These are phyloP conservation scores for Pica pica DNA, from an alignment of 2,113 vertebrate genomes.

Conservation along the genomic window DNA sequence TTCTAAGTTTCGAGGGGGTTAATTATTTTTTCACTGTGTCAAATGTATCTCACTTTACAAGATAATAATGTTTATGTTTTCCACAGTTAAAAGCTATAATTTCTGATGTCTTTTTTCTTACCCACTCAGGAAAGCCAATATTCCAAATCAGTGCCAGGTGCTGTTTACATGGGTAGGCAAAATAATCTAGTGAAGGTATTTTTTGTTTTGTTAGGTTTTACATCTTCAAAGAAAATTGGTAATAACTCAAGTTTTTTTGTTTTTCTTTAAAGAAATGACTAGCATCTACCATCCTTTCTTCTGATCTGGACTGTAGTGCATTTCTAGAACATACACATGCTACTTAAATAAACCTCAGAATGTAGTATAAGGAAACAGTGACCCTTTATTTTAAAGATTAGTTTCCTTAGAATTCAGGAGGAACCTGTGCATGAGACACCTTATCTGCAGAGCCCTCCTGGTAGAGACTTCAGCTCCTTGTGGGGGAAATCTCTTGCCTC, in stretches of 20 bases:
- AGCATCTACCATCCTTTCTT: neutral
- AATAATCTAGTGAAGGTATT: neutral
- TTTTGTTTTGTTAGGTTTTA: slow-evolving; percentile 26
- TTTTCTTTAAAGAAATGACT: neutral
- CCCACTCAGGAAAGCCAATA: neutral
- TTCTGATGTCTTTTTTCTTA: neutral
- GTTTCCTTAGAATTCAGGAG: neutral
- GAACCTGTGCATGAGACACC: neutral
- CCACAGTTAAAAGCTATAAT: neutral
- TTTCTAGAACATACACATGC: neutral
- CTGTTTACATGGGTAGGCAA: neutral
- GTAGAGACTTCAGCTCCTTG: neutral
- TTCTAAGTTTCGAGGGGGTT: neutral
- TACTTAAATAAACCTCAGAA: neutral
- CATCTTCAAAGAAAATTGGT: slow-evolving; percentile 27
- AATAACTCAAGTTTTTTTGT: neutral
- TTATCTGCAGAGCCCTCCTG: neutral
- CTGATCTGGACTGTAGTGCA: neutral
- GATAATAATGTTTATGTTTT: neutral
- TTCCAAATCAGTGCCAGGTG: neutral
- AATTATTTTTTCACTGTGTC: neutral
- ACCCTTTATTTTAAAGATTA: neutral
- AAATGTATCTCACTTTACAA: neutral
- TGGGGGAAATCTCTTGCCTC: neutral
- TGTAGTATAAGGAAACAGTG: neutral